Conservation (phyloP, 2,888 invertebrate genomes). For the Cheilosia variabilis region DNA sequence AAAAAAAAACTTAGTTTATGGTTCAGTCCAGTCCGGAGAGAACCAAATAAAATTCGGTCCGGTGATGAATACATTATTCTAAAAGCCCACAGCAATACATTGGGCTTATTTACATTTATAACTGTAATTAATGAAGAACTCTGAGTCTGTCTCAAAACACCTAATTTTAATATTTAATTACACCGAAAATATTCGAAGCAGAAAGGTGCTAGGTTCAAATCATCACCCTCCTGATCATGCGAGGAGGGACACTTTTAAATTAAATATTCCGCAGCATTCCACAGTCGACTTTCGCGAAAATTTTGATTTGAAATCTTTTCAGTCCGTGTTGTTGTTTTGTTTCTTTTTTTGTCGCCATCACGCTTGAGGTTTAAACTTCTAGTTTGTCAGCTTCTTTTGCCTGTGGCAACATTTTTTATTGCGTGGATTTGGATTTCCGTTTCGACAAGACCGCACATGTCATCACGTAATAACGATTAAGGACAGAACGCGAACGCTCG, state of each 20-base stretch:
- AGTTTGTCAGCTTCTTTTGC: conserved; percentile 12
- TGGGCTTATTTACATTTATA: no score
- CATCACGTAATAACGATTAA: conserved; percentile 72
- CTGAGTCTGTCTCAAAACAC: no score
- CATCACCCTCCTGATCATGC: conserved; percentile 4
- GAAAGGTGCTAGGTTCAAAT: not conserved
- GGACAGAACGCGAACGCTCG: conserved; percentile 34
- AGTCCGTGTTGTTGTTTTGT: conserved; percentile 1
- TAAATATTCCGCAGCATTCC: not conserved
- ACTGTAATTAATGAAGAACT: no score
- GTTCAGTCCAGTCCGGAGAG: no score
- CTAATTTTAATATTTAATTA: conserved; percentile 11
- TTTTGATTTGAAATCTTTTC: conserved; percentile 44
- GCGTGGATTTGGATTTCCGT: conserved; percentile 48
- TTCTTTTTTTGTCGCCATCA: conserved; percentile 2
- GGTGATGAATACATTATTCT: no score
- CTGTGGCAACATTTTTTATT: conserved; percentile 37
- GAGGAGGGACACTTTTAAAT: conserved; percentile 40
- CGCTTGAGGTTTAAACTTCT: conserved; percentile 41
- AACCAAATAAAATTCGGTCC: no score
- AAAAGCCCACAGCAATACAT: no score
- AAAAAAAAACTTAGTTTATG: no score
- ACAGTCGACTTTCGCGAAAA: conserved; percentile 27
- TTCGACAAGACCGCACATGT: conserved; percentile 66
- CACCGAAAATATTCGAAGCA: conserved; percentile 9